A percentile compares a stretch with the other conserved stretches of the same genome.
Evolutionary conservation across 1,140 invertebrate species (phyloP).

Genomic region (Drosophila kohkoa): DNA sequence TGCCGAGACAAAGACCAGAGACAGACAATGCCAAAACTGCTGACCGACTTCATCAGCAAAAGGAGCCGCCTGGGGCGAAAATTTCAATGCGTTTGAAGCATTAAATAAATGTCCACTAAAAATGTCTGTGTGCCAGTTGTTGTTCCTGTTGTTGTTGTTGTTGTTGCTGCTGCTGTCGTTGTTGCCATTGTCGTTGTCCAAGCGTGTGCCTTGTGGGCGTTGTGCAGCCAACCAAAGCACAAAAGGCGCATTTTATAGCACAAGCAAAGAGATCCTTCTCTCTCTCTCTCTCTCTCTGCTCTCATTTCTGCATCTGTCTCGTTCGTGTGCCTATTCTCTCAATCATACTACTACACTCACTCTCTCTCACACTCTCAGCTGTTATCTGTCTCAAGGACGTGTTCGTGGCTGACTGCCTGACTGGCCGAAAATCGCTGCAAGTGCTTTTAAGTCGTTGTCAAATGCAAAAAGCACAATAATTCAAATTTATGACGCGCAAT

Average conservation of each 20-base stretch:
- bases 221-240: constrained; percentile 47
- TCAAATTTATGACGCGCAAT: constrained; percentile 81
- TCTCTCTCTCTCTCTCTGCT: background rate
- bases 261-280: background rate
- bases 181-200: constrained; percentile 26
- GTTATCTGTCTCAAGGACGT: constrained; percentile 72
- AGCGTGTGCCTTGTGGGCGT: constrained; percentile 59
- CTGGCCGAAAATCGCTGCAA: constrained; percentile 78
- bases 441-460: constrained; percentile 82
- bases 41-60: constrained; percentile 75
- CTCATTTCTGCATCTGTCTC: background rate
- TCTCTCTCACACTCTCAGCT: constrained; percentile 21
- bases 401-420: constrained; percentile 63
- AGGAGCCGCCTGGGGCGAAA: constrained; percentile 61
- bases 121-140: constrained; percentile 63
- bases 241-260: constrained; percentile 60
- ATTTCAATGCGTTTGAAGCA: constrained; percentile 80
- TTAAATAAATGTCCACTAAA: constrained; percentile 83
- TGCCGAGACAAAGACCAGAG: constrained; percentile 1
- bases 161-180: constrained; percentile 6
- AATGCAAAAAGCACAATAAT: constrained; percentile 82
- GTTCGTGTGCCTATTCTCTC: constrained; percentile 7
- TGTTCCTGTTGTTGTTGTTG: constrained; percentile 1
- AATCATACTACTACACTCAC: background rate
- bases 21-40: constrained; percentile 28